phyloP scores from a whole-genome alignment of 2,888 invertebrate species.

The Sepioteuthis lessoniana region DNA sequence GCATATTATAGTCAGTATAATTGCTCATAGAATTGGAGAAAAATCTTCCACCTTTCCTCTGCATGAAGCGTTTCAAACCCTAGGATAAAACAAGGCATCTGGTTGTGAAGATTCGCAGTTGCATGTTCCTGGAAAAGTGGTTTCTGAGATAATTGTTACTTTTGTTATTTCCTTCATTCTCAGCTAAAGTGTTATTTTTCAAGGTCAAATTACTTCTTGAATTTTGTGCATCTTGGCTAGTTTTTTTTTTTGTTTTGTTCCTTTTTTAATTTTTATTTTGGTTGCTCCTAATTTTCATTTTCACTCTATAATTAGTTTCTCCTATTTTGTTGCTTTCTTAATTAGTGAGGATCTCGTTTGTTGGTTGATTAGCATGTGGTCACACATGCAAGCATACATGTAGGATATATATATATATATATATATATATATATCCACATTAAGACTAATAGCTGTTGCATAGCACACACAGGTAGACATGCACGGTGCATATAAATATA shows the following conservation, averaged over 20 bases:
- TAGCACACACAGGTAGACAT: no score
- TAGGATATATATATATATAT: no score
- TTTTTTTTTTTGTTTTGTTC: no score
- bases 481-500: no score
- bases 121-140: background rate
- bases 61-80: background rate
- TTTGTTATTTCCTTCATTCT: background rate
- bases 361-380: background rate
- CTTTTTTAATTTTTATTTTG: background rate
- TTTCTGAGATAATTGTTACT: background rate
- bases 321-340: slow-evolving; percentile 2
- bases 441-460: no score
- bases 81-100: background rate
- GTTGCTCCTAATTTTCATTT: background rate
- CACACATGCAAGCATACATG: background rate
- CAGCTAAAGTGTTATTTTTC: background rate
- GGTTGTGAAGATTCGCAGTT: background rate
- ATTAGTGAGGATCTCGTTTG: background rate
- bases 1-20: background rate
- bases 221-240: background rate
- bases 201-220: background rate
- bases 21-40: background rate
- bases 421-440: no score
- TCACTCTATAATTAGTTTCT: slow-evolving; percentile 1
- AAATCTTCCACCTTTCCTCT: background rate